These are phyloP conservation scores for Aphelenchoides avenae DNA, from an alignment of 1,140 invertebrate species.

Conservation along the genomic window DNA sequence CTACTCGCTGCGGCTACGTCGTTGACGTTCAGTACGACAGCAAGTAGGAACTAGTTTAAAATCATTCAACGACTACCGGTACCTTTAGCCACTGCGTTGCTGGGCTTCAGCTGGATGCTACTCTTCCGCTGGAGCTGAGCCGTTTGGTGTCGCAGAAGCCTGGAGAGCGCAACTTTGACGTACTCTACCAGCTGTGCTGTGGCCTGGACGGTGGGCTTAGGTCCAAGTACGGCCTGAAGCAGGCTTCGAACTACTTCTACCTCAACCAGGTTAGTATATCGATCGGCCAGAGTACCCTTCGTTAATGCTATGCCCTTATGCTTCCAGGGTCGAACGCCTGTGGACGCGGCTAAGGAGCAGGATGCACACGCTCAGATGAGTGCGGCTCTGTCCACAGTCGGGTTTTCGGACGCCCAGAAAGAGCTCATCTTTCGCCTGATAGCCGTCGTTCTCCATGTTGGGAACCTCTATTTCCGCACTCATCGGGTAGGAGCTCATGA, in stretches of 20 bases:
- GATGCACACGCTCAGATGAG: slow-evolving; percentile 8
- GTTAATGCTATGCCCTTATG: too few relatives aligned
- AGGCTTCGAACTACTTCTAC: slow-evolving; percentile 31
- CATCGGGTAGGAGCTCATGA: slow-evolving; percentile 22
- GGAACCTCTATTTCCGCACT: slow-evolving; percentile 28
- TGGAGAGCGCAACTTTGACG: slow-evolving; percentile 29
- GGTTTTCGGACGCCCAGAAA: slow-evolving; percentile 28
- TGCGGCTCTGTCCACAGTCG: slow-evolving; percentile 15
- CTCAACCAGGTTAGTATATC: slow-evolving; percentile 27
- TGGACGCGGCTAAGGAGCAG: neutral
- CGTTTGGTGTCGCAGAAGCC: slow-evolving; percentile 18
- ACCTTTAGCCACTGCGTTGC: neutral
- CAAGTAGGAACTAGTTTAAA: neutral
- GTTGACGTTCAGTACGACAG: neutral
- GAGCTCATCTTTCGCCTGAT: slow-evolving; percentile 29
- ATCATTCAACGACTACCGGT: neutral
- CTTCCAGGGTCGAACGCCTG: slow-evolving; percentile 25
- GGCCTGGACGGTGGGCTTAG: slow-evolving; percentile 13
- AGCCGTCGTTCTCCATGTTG: slow-evolving; percentile 27
- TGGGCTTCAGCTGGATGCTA: slow-evolving; percentile 16
- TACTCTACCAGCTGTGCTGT: slow-evolving; percentile 29
- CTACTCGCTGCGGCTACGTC: too few relatives aligned
- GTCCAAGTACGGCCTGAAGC: slow-evolving; percentile 25
- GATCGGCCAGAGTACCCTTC: neutral
- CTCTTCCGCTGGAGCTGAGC: slow-evolving; percentile 20